Percentiles rank a stretch among this genome's conserved stretches.
Evolutionary conservation across 2,113 vertebrate species (phyloP).

Genomic region (Gobius niger): DNA sequence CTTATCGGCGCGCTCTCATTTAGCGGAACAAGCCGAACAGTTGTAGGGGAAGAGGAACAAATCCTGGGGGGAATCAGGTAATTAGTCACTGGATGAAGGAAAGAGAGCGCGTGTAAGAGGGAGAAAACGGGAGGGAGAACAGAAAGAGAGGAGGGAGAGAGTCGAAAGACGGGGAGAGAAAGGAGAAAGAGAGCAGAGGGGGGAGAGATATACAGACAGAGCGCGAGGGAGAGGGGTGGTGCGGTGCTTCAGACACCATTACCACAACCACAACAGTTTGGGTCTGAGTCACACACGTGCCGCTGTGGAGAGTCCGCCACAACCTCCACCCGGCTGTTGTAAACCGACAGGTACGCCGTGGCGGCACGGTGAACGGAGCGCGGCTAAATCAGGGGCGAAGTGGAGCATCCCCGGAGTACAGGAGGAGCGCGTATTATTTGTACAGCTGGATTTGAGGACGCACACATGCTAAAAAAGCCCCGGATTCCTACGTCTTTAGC

Average conservation of each 20-base stretch:
- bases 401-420: conserved; percentile 21
- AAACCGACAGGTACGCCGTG: background rate
- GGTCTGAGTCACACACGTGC: conserved; percentile 32
- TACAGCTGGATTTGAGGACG: conserved; percentile 51
- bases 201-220: conserved; percentile 7
- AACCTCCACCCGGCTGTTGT: conserved; percentile 61
- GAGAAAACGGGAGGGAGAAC: conserved; percentile 13
- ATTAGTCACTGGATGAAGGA: conserved; percentile 66
- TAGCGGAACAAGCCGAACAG: conserved; percentile 64
- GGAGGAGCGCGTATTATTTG: conserved; percentile 46
- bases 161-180: conserved; percentile 6
- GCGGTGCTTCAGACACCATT: conserved; percentile 66
- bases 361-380: conserved; percentile 16
- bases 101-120: background rate
- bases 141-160: conserved; percentile 18
- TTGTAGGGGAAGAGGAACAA: conserved; percentile 67
- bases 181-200: conserved; percentile 13
- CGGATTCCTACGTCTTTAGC: conserved; percentile 28
- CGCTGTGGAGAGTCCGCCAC: conserved; percentile 46
- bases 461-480: conserved; percentile 29
- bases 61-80: conserved; percentile 70
- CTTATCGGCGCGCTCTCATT: conserved; percentile 64
- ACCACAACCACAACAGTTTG: conserved; percentile 69
- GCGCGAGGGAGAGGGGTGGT: conserved; percentile 30
- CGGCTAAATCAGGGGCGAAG: conserved; percentile 30